Base-by-base conservation (phyloP, 2,888 invertebrate genomes). In the Trachelus iudaicus region DNA sequence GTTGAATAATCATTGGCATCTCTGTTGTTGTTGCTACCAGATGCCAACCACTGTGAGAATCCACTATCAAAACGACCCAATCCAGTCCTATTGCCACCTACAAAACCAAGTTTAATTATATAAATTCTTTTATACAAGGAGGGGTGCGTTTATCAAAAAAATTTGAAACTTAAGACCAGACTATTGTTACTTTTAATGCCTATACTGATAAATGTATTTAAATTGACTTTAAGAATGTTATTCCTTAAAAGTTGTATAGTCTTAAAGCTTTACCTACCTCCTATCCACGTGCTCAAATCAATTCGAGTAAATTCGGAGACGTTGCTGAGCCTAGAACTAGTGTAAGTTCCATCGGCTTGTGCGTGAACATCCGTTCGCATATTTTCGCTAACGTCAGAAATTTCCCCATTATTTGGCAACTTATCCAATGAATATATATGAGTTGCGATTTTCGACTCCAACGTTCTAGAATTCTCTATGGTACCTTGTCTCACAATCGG, bases 211-310 rank as follows among this genome's bases (percentile, higher is more conserved):
- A 23, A 9, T 23, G 15, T 56, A 56, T 56, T 56, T 23, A 56
- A 40, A 56, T 23, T 56, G 9, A 56, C 23, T 56, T 23, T 40
- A 40, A 40, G 23, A 23, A 56, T 23, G 2, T 23, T 56, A 15
- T 9, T 56, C 2, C 23, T 56, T 23, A 56, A 23, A 56, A 56
- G 23, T 56, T 23, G 23, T 56, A 40, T 40, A 40, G 13, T 33
- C 69, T 75, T 76, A 69, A 78, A 35, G 73, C 76, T 34, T 73
- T 90, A 76, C 92, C 92, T 93, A 93, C 94, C 94, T 87, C 92
- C 93, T 88, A 95, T 93, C 95, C 95, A 95, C 80, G 93, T 94
- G 85, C 94, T 95, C 73, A 95, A 93, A 90, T 95, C 95, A 83
- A 93, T 93, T 90, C 93, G 93, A 30, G 93, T 93, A 31, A 93